phyloP scores from a whole-genome alignment of 2,888 invertebrate species.

The Teleogryllus oceanicus region DNA sequence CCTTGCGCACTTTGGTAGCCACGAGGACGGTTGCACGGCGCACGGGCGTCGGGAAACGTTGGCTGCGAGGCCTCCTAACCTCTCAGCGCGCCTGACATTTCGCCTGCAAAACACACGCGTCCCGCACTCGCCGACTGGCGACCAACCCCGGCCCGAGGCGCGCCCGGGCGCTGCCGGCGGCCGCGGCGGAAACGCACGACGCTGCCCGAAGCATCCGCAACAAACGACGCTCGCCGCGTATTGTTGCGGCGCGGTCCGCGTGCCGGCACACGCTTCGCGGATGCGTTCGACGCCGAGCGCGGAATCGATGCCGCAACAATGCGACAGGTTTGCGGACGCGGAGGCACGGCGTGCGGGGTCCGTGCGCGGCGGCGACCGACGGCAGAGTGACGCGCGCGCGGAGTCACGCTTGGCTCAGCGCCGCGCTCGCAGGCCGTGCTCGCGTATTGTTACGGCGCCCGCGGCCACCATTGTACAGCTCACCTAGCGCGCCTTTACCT shows the following conservation, averaged over 20 bases:
- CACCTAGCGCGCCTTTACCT: not conserved
- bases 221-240: not conserved
- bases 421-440: not conserved
- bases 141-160: not conserved
- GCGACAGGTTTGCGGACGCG: not conserved
- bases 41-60: not conserved
- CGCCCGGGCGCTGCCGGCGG: not conserved
- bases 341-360: not conserved
- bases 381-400: no score
- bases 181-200: conserved; percentile 6
- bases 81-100: not conserved
- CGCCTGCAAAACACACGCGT: not conserved
- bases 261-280: not conserved
- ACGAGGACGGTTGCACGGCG: not conserved
- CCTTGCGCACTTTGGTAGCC: not conserved
- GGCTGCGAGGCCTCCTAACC: not conserved
- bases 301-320: no score
- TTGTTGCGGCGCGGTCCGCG: not conserved
- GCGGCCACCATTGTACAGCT: conserved; percentile 18
- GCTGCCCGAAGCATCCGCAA: not conserved
- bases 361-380: no score
- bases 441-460: not conserved
- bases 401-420: not conserved
- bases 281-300: no score
- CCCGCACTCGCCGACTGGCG: not conserved